Evolutionary conservation across 2,113 vertebrate genomes (phyloP).

Genomic region (rat (Rattus norvegicus)): GRCr8 NC_086025.1:131254001-131254500

Average conservation of each 20-base stretch:
- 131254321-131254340: background rate
- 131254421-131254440: background rate
- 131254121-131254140: background rate
- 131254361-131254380: background rate
- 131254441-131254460: background rate
- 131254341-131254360: background rate
- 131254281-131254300: background rate
- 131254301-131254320: background rate
- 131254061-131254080: background rate
- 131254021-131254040: background rate
- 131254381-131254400: background rate
- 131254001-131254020: background rate
- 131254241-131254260: conserved; percentile 27
- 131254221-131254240: background rate
- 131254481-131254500: background rate
- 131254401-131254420: background rate
- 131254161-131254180: conserved; percentile 7
- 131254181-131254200: background rate
- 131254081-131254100: background rate
- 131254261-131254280: conserved; percentile 28
- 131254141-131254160: background rate
- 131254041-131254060: background rate
- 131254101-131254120: background rate
- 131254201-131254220: conserved; percentile 19
- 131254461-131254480: conserved; percentile 7